phyloP scores from a whole-genome alignment of 2,113 vertebrate species.

The Ictalurus punctatus region DNA sequence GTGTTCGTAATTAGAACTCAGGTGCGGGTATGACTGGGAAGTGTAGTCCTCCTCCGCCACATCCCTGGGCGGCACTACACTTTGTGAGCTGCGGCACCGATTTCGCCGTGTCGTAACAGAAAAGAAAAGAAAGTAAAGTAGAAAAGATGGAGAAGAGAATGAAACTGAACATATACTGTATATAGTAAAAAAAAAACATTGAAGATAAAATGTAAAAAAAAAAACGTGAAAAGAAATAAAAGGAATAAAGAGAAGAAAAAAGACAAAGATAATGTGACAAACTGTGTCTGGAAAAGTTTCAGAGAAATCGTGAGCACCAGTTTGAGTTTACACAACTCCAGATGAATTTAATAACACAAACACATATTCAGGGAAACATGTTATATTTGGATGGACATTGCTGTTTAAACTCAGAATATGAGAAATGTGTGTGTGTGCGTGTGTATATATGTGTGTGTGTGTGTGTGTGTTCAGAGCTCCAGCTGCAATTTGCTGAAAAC shows the following conservation, averaged over 20 bases:
- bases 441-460: background rate
- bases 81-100: too few relatives aligned
- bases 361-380: background rate
- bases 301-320: too few relatives aligned
- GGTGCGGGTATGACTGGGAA: too few relatives aligned
- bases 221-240: background rate
- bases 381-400: background rate
- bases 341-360: background rate
- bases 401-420: background rate
- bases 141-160: background rate
- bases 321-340: background rate
- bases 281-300: background rate
- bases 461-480: background rate
- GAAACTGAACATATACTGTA: background rate
- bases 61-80: too few relatives aligned
- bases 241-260: background rate
- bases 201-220: too few relatives aligned
- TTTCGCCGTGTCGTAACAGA: too few relatives aligned
- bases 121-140: background rate
- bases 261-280: background rate
- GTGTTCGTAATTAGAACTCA: too few relatives aligned
- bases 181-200: too few relatives aligned
- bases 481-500: conserved; percentile 33
- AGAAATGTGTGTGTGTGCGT: background rate
- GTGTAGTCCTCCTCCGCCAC: too few relatives aligned